Conservation (phyloP, 2,888 invertebrate species). For the Callinectes sapidus region DNA sequence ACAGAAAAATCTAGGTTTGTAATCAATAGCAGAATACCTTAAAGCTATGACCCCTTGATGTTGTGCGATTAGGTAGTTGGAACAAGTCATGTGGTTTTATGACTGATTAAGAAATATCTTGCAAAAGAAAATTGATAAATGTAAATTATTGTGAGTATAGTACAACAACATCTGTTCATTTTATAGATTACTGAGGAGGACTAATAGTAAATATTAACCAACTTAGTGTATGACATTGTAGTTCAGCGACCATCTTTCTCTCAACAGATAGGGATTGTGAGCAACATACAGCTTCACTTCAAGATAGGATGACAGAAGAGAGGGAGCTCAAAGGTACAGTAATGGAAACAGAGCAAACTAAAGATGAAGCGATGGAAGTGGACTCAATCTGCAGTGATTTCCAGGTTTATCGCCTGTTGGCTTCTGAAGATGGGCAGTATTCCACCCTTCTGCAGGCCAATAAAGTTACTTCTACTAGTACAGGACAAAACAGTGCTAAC, state of each 20-base stretch:
- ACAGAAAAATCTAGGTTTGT: too few species aligned
- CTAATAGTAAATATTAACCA: too few species aligned
- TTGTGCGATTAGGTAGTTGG: too few species aligned
- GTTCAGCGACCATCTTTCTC: not conserved
- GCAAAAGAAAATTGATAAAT: too few species aligned
- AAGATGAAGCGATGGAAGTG: not conserved
- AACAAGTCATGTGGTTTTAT: too few species aligned
- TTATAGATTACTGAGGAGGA: too few species aligned
- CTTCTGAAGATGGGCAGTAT: slow-evolving; percentile 16
- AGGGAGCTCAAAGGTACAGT: not conserved
- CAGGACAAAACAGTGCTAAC: not conserved
- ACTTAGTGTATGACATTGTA: too few species aligned
- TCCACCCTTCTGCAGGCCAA: slow-evolving; percentile 29
- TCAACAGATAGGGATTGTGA: not conserved
- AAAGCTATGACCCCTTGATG: too few species aligned
- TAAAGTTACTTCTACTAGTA: not conserved
- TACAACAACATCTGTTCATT: too few species aligned
- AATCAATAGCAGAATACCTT: too few species aligned
- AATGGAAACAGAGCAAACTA: not conserved
- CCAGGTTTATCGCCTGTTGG: slow-evolving; percentile 1
- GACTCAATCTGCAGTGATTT: not conserved
- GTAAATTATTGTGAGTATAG: too few species aligned
- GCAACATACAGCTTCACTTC: not conserved
- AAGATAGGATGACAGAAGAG: not conserved
- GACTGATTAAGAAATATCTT: too few species aligned